Evolutionary conservation across 2,113 vertebrate genomes (phyloP), one percentile per base, ranked within the genome.

Genomic region (Sitta europaea): DNA sequence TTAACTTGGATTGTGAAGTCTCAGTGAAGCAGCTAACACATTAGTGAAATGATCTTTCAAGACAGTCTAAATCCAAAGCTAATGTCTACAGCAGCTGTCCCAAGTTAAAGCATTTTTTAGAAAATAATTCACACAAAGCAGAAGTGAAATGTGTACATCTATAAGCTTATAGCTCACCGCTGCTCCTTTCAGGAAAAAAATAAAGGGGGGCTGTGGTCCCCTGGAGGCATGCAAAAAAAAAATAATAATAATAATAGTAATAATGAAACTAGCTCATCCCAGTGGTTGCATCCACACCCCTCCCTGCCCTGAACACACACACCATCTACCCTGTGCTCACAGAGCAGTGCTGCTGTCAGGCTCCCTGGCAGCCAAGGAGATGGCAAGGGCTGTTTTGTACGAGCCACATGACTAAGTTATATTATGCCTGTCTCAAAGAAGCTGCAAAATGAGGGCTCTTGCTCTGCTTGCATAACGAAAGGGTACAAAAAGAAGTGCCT

Each of bases 91-190:
- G 91, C 92, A 96, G 94, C 96, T 94, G 86, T 93, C 91, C 89
- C 67, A 83, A 58, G 57, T 66, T 74, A 91, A 78, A 88, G 75
- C 62, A 86, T 83, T 93, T 94, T 84, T 45, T n/a, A 70, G 96
- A 95, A 86, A 55, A 75, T 89, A 96, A 96, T 94, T 95, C 92
- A 97, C 73, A 86, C 61, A 91, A 75, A 95, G 86, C 67, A 92
- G 82, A 90, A 93, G 92, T 72, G 51, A 74, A 93, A 51, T 54
- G 35, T 67, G 74, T 53, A 43, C 11, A 66, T 72, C 47, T 81
- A 50, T 62, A 83, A 43, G 77, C 48, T 68, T 70, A 70, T 0
- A 76, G 47, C 42, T 73, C 33, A 90, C 45, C 9, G 35, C 80
- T 80, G 43, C 55, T 88, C 47, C 53, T 61, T 53, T 48, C 8